Conservation (phyloP, 2,113 vertebrate genomes). For the Brachypodius melanocephalos region DNA sequence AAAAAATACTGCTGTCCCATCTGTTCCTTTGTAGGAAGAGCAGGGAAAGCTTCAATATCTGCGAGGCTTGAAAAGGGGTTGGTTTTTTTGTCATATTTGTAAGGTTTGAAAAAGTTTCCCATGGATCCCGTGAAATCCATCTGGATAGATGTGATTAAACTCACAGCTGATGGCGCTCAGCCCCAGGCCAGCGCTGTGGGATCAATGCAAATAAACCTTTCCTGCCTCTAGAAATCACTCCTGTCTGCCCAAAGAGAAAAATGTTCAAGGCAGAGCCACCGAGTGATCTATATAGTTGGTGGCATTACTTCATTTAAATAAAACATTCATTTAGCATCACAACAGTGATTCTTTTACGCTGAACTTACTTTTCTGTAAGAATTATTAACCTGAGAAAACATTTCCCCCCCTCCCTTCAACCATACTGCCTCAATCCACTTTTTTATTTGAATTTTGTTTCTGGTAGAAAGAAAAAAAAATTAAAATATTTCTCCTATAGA, state of each 20-base stretch:
- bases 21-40: not conserved
- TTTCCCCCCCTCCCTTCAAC: not conserved
- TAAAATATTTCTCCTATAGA: not conserved
- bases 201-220: constrained; percentile 7
- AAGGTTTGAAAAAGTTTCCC: not conserved
- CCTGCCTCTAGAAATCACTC: not conserved
- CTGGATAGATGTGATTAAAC: not conserved
- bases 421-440: not conserved
- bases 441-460: not conserved
- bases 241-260: constrained; percentile 1
- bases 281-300: not conserved
- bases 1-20: not conserved
- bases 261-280: not conserved
- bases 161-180: not conserved
- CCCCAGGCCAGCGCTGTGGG: not conserved
- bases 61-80: not conserved
- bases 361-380: not conserved
- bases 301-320: not conserved
- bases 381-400: not conserved
- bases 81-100: not conserved
- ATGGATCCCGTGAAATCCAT: not conserved
- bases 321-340: not conserved
- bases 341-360: not conserved
- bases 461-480: not conserved
- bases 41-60: not conserved